phyloP scores from a whole-genome alignment of 2,888 invertebrate genomes.

The Chromoteleia sp. region DNA sequence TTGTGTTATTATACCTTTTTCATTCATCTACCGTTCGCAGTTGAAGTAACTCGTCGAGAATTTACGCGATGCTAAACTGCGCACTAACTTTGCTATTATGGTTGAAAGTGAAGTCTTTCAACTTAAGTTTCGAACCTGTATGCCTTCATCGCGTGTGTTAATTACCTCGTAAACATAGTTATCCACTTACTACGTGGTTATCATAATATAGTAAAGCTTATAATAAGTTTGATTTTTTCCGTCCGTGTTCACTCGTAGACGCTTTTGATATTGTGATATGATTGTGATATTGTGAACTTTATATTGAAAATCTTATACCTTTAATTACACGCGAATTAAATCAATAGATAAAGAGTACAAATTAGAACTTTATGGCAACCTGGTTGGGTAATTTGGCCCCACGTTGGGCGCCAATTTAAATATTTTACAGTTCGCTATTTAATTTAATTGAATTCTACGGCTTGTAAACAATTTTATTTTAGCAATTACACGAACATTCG shows the following conservation, averaged over 20 bases:
- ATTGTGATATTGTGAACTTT: conserved; percentile 31
- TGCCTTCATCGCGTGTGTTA: conserved; percentile 59
- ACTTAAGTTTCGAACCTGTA: conserved; percentile 53
- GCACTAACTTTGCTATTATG: conserved; percentile 58
- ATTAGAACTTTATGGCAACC: conserved; percentile 23
- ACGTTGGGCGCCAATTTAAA: conserved; percentile 47
- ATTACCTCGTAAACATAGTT: conserved; percentile 65
- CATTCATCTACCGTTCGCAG: conserved; percentile 37
- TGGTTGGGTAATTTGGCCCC: conserved; percentile 10
- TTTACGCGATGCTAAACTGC: conserved; percentile 56
- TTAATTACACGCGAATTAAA: conserved; percentile 40
- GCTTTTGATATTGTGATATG: conserved; percentile 33
- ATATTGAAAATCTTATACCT: conserved; percentile 34
- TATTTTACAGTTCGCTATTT: conserved; percentile 34
- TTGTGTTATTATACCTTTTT: conserved; percentile 13
- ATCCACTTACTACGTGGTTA: conserved; percentile 58
- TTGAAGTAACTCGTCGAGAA: conserved; percentile 50
- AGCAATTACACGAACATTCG: conserved; percentile 19
- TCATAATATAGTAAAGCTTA: conserved; percentile 53
- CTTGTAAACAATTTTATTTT: conserved; percentile 36
- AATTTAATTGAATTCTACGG: conserved; percentile 42
- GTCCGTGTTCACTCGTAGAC: conserved; percentile 3
- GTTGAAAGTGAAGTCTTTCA: conserved; percentile 62
- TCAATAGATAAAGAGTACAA: conserved; percentile 21
- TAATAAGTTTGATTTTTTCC: conserved; percentile 18